Evolutionary conservation across 2,113 vertebrate genomes (phyloP).

Genomic region (Halcyon malimbica): DNA sequence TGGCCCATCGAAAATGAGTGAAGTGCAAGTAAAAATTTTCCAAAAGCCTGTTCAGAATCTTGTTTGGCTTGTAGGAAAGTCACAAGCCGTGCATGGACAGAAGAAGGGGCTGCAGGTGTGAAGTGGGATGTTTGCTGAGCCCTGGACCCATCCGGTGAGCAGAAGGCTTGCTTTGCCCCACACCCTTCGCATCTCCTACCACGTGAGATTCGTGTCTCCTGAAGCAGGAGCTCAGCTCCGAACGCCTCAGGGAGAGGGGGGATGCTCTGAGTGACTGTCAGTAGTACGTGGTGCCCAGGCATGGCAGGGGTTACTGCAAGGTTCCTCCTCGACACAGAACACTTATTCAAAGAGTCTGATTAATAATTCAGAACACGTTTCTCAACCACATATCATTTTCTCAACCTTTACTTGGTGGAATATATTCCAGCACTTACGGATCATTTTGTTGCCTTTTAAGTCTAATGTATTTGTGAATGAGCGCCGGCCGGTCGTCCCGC

Average conservation of each 20-base stretch:
- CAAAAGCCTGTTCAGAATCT: too few relatives aligned
- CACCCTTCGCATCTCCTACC: not conserved
- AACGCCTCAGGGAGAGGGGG: rapidly evolving
- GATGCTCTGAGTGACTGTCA: too few relatives aligned
- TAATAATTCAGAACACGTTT: not conserved
- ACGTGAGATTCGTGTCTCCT: rapidly evolving
- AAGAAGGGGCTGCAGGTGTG: rapidly evolving
- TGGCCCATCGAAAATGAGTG: not conserved
- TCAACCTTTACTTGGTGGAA: not conserved
- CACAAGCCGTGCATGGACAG: rapidly evolving
- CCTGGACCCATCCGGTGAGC: rapidly evolving
- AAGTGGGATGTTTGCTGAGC: rapidly evolving
- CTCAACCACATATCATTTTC: not conserved
- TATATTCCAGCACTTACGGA: not conserved
- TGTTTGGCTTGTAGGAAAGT: too few relatives aligned
- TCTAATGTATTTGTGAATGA: not conserved
- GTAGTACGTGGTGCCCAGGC: rapidly evolving
- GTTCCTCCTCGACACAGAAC: not conserved
- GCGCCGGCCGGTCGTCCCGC: not conserved
- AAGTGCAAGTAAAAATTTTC: not conserved
- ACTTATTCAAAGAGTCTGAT: not conserved
- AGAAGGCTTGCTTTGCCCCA: not conserved
- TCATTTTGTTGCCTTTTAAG: not conserved
- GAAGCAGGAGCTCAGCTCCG: not conserved
- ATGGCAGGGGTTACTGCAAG: rapidly evolving